A percentile compares a stretch with the other conserved stretches of the same genome.
Evolutionary conservation across 2,888 invertebrate genomes (phyloP).

Genomic region (Drosophila nr. medialis): DNA sequence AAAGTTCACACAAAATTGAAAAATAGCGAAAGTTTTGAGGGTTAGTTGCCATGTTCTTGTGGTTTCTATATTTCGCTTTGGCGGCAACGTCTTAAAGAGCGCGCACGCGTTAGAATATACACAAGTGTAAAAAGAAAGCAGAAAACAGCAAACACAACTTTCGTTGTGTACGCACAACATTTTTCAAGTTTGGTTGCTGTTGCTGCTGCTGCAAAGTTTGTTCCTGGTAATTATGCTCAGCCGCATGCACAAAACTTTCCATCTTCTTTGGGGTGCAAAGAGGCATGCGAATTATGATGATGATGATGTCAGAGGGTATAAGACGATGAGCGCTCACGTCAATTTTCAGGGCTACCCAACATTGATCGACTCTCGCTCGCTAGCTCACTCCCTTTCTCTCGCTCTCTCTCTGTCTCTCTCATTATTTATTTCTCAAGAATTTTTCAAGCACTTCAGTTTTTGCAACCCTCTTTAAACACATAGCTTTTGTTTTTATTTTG

Average conservation of each 20-base stretch:
- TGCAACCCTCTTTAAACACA: neutral
- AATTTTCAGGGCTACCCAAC: slow-evolving; percentile 34
- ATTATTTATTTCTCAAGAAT: slow-evolving; percentile 1
- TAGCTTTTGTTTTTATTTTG: neutral
- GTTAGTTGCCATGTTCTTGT: slow-evolving; percentile 54
- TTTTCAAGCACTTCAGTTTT: slow-evolving; percentile 1
- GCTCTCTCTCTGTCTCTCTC: neutral
- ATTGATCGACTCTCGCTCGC: slow-evolving; percentile 35
- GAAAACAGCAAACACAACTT: slow-evolving; percentile 25
- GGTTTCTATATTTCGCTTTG: slow-evolving; percentile 39
- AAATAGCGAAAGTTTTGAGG: slow-evolving; percentile 75
- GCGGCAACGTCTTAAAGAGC: slow-evolving; percentile 38
- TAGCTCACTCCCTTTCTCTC: neutral
- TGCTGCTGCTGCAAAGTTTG: slow-evolving; percentile 53
- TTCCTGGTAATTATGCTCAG: slow-evolving; percentile 71
- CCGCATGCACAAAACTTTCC: slow-evolving; percentile 68
- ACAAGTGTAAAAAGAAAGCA: neutral
- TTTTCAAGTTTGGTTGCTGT: slow-evolving; percentile 64
- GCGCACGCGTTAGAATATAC: slow-evolving; percentile 2
- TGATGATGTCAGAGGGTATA: slow-evolving; percentile 1
- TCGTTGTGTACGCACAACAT: slow-evolving; percentile 35
- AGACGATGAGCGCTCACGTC: slow-evolving; percentile 17
- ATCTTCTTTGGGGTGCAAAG: slow-evolving; percentile 50
- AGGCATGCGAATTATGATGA: slow-evolving; percentile 70
- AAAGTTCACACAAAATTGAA: slow-evolving; percentile 62